Base-by-base conservation (phyloP, 2,888 invertebrate genomes). In the Drosophila pegasa region DNA sequence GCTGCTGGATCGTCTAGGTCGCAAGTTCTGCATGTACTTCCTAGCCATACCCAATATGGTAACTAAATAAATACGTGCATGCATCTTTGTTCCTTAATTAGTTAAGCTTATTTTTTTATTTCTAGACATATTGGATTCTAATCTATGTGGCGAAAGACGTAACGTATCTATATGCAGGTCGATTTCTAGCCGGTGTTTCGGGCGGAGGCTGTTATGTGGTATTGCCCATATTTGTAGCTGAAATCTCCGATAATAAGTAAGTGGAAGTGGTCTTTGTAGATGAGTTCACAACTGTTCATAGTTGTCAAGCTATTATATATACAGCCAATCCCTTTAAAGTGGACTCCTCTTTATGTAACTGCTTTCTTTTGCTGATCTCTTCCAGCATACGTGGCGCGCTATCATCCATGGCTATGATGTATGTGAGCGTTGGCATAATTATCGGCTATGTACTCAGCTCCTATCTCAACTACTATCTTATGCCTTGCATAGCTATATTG, bases 241-340 rank as follows among this genome's bases (percentile, higher is more conserved):
- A 91, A 78, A 91, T 91, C 29, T 80, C 90, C 6, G 87, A 90
- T 55, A 78, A 78, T 25, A 75, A 75, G 91, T 91, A 67, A 83
- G 87, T 81, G 4, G 6, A 22, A 10, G 18, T n/a, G n/a, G n/a
- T 33, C 5, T 18, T 5, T 22, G 14, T 14, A 18, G 18, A 29
- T 50, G 14, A 4, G 9, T 4, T 33, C n/a, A 22, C 33, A 48
- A 4, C 8, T 5, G 2, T 1, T 14, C 8, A 35, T 20, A 31
- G 6, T 20, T 47, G 47, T 8, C 47, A 31, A 8, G 41, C n/a
- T 25, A 25, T 27, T 1, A 6, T 8, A 47, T 10, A 50, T 35
- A 40, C 18, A 20, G 0, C 6, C 37, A 22, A 16, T n/a, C 35
- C 3, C 5, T 20, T n/a, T 22, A 22, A 33, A 8, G 10, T 35